phyloP scores from a whole-genome alignment of 2,888 invertebrate genomes.

The Tyria jacobaeae region DNA sequence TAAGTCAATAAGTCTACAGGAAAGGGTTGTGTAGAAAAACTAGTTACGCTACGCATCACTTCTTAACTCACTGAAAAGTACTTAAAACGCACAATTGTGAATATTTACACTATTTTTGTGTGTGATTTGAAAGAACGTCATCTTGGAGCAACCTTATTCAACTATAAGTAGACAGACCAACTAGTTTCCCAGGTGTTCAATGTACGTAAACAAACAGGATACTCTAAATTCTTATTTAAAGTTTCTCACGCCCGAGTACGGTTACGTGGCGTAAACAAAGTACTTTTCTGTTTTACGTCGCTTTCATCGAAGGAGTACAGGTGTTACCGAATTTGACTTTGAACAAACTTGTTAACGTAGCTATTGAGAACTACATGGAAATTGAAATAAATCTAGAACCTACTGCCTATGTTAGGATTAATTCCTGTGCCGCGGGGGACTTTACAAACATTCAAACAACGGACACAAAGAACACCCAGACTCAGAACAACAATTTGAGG shows the following conservation, averaged over 20 bases:
- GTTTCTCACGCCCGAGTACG: conserved; percentile 69
- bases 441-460: too few relatives aligned
- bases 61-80: too few relatives aligned
- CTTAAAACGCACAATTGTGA: neutral
- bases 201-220: conserved; percentile 66
- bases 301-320: conserved; percentile 54
- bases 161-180: conserved; percentile 47
- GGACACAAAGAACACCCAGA: too few relatives aligned
- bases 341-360: conserved; percentile 37
- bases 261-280: conserved; percentile 57
- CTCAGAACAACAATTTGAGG: too few relatives aligned
- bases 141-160: conserved; percentile 48
- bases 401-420: conserved; percentile 10
- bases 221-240: conserved; percentile 68
- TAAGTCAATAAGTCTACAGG: too few relatives aligned
- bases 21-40: too few relatives aligned
- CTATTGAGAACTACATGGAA: conserved; percentile 22
- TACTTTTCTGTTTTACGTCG: conserved; percentile 66
- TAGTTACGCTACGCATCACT: too few relatives aligned
- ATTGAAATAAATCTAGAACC: conserved; percentile 14
- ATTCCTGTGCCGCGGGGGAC: too few relatives aligned
- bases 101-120: conserved; percentile 5
- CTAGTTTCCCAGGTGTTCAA: conserved; percentile 62
- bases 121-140: conserved; percentile 7
- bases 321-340: conserved; percentile 47